Base-by-base conservation (phyloP, 2,797 vertebrate species). In the Eulemur rubriventer region DNA sequence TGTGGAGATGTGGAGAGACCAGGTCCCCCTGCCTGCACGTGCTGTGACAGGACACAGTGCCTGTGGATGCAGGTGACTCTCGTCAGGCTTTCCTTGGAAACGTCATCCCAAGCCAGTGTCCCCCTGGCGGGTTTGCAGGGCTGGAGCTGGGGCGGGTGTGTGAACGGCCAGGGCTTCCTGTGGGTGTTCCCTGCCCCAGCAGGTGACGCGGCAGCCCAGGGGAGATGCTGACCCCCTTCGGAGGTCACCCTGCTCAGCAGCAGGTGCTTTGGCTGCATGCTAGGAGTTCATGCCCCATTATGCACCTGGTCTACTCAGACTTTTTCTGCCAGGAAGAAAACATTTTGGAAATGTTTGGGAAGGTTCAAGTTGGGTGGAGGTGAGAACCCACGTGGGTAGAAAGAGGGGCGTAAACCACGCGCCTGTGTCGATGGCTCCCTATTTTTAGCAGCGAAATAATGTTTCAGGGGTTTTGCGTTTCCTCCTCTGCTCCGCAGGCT, bases 51-150 rank as follows among this genome's bases (percentile, higher is more conserved):
- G 38, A 6, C 16, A 16, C 12, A 16, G 86, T 4, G 35, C 57
- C 30, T 35, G 12, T 1, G 22, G 70, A 33, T 24, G 0, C 9
- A 26, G 26, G 3, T 13, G 4, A 7, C 52, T 12, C 50, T 38
- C 38, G 8, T 26, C 4, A 17, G 38, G 46, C 55, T 12, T 26
- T 22, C 4, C 35, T n/a, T 24, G 41, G 57, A 48, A 33, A 38
- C 3, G 43, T 46, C 33, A 0, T 30, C n/a, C 55, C 46, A 0
- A 0, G 0, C 12, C 2, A 0, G 0, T 28, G 20, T 9, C 46
- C 41, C 16, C 46, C 35, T 6, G 4, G 9, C 0, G 7, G 28
- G 16, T 24, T 28, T n/a, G 16, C 76, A 35, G 18, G 30, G 33
- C 10, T 9, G 2, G 20, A 17, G 28, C 2, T 26, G 17, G 33